Evolutionary conservation across 92 coral and sea anemone genomes (phyloP).

Genomic region (Porites cylindrica): DNA sequence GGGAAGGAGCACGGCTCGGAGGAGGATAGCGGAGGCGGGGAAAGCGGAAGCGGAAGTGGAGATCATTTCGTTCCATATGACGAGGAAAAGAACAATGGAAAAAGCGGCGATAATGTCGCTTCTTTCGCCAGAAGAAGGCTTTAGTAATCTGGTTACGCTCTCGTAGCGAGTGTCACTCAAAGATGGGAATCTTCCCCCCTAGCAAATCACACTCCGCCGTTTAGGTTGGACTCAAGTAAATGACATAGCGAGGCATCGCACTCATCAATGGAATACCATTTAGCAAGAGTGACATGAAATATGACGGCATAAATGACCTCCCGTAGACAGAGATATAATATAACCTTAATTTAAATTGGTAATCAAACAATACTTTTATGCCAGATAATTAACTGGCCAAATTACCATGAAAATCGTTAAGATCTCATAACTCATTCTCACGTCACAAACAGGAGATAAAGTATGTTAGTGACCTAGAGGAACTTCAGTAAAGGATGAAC

Average conservation of each 20-base stretch:
- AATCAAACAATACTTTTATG: not conserved
- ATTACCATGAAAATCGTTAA: not conserved
- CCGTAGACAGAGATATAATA: not conserved
- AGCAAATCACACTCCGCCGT: not conserved
- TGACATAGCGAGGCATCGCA: not conserved
- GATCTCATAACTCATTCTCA: too few species aligned
- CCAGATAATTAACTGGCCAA: not conserved
- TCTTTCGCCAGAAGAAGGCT: slow-evolving; percentile 27
- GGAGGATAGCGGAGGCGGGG: slow-evolving; percentile 16
- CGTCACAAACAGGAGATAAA: too few species aligned
- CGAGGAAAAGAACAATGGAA: slow-evolving; percentile 27
- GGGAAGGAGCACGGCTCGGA: not conserved
- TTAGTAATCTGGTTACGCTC: not conserved
- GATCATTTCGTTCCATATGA: slow-evolving; percentile 16
- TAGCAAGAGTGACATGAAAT: not conserved
- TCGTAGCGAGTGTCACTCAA: slow-evolving; percentile 17
- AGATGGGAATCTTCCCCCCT: not conserved
- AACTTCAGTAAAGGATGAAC: too few species aligned
- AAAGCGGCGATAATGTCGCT: slow-evolving; percentile 37
- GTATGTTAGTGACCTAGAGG: too few species aligned
- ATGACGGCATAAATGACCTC: slow-evolving; percentile 1
- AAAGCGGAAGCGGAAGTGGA: not conserved
- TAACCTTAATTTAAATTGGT: not conserved
- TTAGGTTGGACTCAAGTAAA: not conserved
- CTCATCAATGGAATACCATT: not conserved